Conservation (phyloP, 2,888 invertebrate species). For the Idaea straminata region DNA sequence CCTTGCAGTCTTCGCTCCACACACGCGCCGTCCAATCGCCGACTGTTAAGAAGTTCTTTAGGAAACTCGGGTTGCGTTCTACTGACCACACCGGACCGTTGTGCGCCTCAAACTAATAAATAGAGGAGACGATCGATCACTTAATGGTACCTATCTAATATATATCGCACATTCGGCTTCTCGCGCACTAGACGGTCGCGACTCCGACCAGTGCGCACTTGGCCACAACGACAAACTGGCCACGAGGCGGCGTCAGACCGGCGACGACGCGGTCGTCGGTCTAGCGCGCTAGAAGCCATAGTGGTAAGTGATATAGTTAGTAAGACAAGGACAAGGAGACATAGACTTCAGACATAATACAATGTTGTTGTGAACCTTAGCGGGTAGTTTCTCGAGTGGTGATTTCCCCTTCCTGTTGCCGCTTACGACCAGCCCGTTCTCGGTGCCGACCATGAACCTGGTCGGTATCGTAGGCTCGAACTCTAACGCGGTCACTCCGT, state of each 20-base stretch:
- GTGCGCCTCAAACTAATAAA: slow-evolving; percentile 81
- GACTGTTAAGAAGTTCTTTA: slow-evolving; percentile 95
- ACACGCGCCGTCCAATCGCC: slow-evolving; percentile 96
- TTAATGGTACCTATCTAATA: too few species aligned
- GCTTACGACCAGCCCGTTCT: slow-evolving; percentile 82
- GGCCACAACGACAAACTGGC: too few species aligned
- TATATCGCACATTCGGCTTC: too few species aligned
- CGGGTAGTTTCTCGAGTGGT: slow-evolving; percentile 82
- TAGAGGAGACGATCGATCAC: too few species aligned
- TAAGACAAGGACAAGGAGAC: too few species aligned
- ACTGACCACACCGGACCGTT: slow-evolving; percentile 91
- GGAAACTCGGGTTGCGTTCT: slow-evolving; percentile 93
- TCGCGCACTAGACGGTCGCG: too few species aligned
- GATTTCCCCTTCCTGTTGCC: slow-evolving; percentile 87
- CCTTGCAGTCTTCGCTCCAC: slow-evolving; percentile 96
- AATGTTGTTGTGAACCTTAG: slow-evolving; percentile 63
- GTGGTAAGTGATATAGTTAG: too few species aligned
- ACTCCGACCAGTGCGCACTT: too few species aligned
- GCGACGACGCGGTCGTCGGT: too few species aligned
- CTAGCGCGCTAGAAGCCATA: too few species aligned
- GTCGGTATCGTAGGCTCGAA: slow-evolving; percentile 87
- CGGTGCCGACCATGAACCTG: slow-evolving; percentile 86
- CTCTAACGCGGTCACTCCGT: slow-evolving; percentile 83
- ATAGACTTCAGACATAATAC: too few species aligned
- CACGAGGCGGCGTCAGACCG: too few species aligned